Conservation (phyloP, 1,140 invertebrate species). For the Drosophila sturtevanti region DNA sequence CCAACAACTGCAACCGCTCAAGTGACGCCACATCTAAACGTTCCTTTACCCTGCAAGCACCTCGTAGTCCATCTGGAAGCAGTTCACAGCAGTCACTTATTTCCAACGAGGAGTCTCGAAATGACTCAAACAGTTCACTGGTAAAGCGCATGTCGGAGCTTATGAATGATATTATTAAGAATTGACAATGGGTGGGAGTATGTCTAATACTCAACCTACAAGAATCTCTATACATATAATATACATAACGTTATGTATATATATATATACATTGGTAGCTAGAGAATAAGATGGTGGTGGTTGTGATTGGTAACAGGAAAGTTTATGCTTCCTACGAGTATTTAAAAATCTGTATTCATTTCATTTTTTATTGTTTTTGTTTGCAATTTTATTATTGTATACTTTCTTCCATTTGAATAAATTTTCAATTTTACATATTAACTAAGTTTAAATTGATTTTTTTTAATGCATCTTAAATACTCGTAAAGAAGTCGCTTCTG, state of each 20-base stretch:
- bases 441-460: slow-evolving; percentile 26
- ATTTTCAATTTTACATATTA: slow-evolving; percentile 39
- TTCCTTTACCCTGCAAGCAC: slow-evolving; percentile 85
- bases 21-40: slow-evolving; percentile 79
- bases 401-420: slow-evolving; percentile 64
- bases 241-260: not conserved
- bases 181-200: slow-evolving; percentile 39
- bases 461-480: slow-evolving; percentile 56
- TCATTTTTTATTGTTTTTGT: slow-evolving; percentile 30
- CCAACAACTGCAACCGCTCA: slow-evolving; percentile 94
- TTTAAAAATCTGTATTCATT: slow-evolving; percentile 60
- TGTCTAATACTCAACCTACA: not conserved
- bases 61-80: slow-evolving; percentile 87
- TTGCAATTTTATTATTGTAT: slow-evolving; percentile 52
- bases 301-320: not conserved
- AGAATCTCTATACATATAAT: not conserved
- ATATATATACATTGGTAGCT: slow-evolving; percentile 10
- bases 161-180: slow-evolving; percentile 83
- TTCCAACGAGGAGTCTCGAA: slow-evolving; percentile 79
- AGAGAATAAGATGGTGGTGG: slow-evolving; percentile 32
- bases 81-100: slow-evolving; percentile 81
- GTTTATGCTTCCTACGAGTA: slow-evolving; percentile 49
- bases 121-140: slow-evolving; percentile 84
- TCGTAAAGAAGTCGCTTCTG: slow-evolving; percentile 37
- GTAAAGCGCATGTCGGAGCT: slow-evolving; percentile 83